phyloP scores from a whole-genome alignment of 2,797 vertebrate species.

The Graptemys geographica region DNA sequence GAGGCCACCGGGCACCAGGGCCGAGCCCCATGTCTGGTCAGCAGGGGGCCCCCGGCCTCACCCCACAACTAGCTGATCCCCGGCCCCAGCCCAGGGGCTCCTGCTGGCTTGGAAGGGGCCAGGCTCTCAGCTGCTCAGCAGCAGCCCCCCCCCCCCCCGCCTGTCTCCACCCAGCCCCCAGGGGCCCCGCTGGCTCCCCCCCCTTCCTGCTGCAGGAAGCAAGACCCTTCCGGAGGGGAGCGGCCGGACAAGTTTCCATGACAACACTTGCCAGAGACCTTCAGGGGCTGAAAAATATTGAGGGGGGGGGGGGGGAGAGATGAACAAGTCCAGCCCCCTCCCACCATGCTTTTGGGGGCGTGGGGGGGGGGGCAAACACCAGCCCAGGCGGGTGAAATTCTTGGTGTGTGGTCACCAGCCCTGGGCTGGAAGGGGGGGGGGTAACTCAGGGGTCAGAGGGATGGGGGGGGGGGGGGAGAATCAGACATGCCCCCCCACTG shows the following conservation, averaged over 20 bases:
- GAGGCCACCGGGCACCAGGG: no score
- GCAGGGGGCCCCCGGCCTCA: no score
- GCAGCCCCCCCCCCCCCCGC: no score
- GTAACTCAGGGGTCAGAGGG: no score
- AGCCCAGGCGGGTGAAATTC: not conserved
- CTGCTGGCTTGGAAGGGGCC: not conserved
- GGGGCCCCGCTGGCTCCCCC: not conserved
- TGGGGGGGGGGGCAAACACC: not conserved
- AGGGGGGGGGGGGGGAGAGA: no score
- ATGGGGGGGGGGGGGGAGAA: rapidly evolving
- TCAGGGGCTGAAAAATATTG: not conserved
- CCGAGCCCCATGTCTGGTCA: no score
- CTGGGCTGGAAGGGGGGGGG: not conserved
- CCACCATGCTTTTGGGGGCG: not conserved
- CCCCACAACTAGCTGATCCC: no score
- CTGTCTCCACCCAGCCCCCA: not conserved
- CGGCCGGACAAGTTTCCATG: not conserved
- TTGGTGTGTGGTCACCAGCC: not conserved
- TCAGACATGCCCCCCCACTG: no score
- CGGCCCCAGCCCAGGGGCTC: not conserved
- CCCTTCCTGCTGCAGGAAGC: not conserved
- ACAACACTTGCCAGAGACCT: not conserved
- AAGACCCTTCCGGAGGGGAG: not conserved
- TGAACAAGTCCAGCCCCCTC: not conserved
- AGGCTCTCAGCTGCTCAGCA: not conserved